Percentiles rank a stretch among this genome's conserved stretches.
Conservation (phyloP, 2,888 invertebrate genomes). For the Nemapogon koenigi region DNA sequence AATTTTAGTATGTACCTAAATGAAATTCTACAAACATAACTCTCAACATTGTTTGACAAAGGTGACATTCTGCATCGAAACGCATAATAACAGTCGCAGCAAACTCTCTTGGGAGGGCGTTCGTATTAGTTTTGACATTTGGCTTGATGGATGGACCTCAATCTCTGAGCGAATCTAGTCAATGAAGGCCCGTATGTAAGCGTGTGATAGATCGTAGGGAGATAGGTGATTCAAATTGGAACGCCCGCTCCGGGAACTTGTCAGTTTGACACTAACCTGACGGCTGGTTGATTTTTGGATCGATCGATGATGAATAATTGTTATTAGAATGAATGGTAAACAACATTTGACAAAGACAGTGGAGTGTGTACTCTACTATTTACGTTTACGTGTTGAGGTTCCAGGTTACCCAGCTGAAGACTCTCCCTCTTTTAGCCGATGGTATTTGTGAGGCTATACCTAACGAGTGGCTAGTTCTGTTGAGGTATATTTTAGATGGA, state of each 20-base stretch:
- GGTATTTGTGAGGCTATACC: too few relatives aligned
- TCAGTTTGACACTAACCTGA: constrained; percentile 42
- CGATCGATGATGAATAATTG: too few relatives aligned
- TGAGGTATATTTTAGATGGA: too few relatives aligned
- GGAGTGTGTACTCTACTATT: too few relatives aligned
- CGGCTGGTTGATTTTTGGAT: constrained; percentile 39
- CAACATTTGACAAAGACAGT: too few relatives aligned
- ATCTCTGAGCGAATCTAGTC: constrained; percentile 53
- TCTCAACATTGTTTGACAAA: too few relatives aligned
- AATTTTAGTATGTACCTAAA: too few relatives aligned
- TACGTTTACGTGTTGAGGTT: too few relatives aligned
- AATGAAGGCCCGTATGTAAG: constrained; percentile 47
- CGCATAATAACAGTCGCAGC: constrained; percentile 49
- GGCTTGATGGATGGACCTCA: constrained; percentile 60
- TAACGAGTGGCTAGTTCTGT: too few relatives aligned
- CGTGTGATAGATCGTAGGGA: constrained; percentile 27
- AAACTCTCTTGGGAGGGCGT: constrained; percentile 55
- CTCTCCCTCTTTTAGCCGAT: too few relatives aligned
- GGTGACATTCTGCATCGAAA: constrained; percentile 36
- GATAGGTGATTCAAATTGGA: constrained; percentile 52
- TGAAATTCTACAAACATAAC: too few relatives aligned
- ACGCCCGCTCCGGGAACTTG: constrained; percentile 30
- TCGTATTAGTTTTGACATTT: constrained; percentile 64
- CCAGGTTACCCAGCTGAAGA: too few relatives aligned
- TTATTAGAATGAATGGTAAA: constrained; percentile 14